Base-by-base conservation (phyloP, 23 tunicate genomes). In the Aplidium turbinatum region DNA sequence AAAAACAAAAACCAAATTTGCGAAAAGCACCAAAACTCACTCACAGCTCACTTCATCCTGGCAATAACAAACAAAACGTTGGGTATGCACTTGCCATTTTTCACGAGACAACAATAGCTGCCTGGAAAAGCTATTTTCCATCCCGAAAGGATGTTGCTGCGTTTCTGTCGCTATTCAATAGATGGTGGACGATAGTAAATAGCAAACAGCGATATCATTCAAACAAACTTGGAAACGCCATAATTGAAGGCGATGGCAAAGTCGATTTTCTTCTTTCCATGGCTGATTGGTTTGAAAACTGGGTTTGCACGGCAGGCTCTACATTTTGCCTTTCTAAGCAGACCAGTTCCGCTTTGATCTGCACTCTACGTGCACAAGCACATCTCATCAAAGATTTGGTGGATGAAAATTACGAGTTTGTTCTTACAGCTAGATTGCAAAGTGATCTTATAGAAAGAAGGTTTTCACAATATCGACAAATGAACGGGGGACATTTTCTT, bases 121-220 rank as follows among this genome's bases (percentile, higher is more conserved):
- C 76, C 4, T 70, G 76, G 38, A 47, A 48, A 47, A 70, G 76
- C 3, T 70, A 47, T 26, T 47, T 25, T 38, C 76, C 58, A 2
- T 33, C n/a, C 2, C 21, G 60, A 70, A 26, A 70, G 26, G 76
- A 70, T 70, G 76, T 31, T 22, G 36, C 23, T 46, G 60, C 20
- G 7, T 70, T 54, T 62, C 20, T 62, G 5, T 24, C 39, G 4
- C 20, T 62, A 6, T 6, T 62, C 20, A 62, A 28, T 62, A 23
- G 13, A 7, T 62, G 69, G 69, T 62, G 69, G 69, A 29, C 18
- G 16, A 62, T 29, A 7, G 69, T 62, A 24, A 62, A 62, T 28
- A 24, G 42, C 20, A 62, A 62, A 62, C 19, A 62, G 69, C 69
- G 69, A 29, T 62, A 11, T 32, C 20, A 11, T 28, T n/a, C 69